These are phyloP conservation scores for Lasioglossum vierecki DNA, from an alignment of 2,888 invertebrate species.

Conservation along the genomic window DNA sequence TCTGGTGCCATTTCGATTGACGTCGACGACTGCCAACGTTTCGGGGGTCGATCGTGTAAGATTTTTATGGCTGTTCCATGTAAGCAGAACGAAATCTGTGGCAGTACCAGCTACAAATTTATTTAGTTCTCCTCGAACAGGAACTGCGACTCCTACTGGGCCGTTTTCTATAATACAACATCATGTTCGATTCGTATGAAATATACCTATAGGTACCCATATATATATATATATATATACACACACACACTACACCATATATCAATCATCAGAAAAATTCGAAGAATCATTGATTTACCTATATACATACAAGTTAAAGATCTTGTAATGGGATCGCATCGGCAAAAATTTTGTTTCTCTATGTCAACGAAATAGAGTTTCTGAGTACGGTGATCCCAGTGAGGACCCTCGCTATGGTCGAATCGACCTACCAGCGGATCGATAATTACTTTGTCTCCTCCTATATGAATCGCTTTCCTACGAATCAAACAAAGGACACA, in stretches of 20 bases:
- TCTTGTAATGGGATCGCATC: slow-evolving; percentile 85
- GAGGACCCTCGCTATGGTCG: slow-evolving; percentile 87
- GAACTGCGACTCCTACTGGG: slow-evolving; percentile 84
- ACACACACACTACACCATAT: too few species aligned
- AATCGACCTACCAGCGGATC: slow-evolving; percentile 43
- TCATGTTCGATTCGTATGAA: not conserved
- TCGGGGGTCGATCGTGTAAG: slow-evolving; percentile 57
- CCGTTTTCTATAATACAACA: slow-evolving; percentile 84
- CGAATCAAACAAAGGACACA: not conserved
- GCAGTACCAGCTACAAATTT: slow-evolving; percentile 83
- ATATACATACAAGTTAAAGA: slow-evolving; percentile 60
- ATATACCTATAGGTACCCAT: too few species aligned
- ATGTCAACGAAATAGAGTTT: slow-evolving; percentile 88
- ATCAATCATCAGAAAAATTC: not conserved
- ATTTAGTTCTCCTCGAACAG: slow-evolving; percentile 80
- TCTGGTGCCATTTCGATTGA: slow-evolving; percentile 84
- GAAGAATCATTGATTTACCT: slow-evolving; percentile 36
- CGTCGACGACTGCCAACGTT: slow-evolving; percentile 84
- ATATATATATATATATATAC: too few species aligned
- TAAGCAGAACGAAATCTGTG: slow-evolving; percentile 83
- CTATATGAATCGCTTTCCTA: slow-evolving; percentile 2
- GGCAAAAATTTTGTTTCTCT: slow-evolving; percentile 84
- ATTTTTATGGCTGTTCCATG: slow-evolving; percentile 84
- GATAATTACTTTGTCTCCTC: not conserved
- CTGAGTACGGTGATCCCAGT: slow-evolving; percentile 86